These are phyloP conservation scores for Neolamprologus ventralis DNA, from an alignment of 2,113 vertebrate species.

Conservation along the genomic window DNA sequence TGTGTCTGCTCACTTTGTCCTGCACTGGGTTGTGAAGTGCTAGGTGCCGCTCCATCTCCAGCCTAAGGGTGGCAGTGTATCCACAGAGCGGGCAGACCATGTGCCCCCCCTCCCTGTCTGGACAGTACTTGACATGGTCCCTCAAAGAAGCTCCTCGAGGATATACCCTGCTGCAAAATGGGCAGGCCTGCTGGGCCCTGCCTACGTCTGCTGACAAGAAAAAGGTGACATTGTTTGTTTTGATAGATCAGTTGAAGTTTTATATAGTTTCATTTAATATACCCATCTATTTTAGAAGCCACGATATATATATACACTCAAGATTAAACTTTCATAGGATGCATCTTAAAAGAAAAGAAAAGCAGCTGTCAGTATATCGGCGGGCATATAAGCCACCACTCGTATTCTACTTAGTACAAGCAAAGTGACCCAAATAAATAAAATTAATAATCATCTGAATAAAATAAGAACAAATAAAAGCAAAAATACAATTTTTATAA, in stretches of 20 bases:
- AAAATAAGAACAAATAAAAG: background rate
- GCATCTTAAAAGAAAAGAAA: background rate
- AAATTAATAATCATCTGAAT: background rate
- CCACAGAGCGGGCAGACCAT: conserved; percentile 68
- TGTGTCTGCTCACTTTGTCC: conserved; percentile 70
- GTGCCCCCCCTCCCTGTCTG: conserved; percentile 58
- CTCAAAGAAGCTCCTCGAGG: conserved; percentile 54
- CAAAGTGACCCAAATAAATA: background rate
- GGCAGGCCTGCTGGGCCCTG: conserved; percentile 61
- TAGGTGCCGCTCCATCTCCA: conserved; percentile 71
- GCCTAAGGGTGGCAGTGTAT: conserved; percentile 65
- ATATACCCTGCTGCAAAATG: conserved; percentile 69
- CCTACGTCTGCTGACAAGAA: conserved; percentile 31
- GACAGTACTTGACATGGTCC: conserved; percentile 73
- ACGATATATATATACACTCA: background rate
- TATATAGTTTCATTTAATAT: background rate
- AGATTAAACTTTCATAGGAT: fast-evolving
- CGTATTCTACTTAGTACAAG: background rate
- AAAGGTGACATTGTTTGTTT: background rate
- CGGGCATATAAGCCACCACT: fast-evolving
- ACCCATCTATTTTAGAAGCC: background rate
- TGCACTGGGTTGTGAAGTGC: conserved; percentile 62
- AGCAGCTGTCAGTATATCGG: background rate
- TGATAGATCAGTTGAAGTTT: background rate
- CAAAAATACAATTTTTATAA: background rate